Evolutionary conservation across 2,888 invertebrate genomes (phyloP), one percentile per base, ranked within the genome.

Genomic region (Orchesellides sinensis): DNA sequence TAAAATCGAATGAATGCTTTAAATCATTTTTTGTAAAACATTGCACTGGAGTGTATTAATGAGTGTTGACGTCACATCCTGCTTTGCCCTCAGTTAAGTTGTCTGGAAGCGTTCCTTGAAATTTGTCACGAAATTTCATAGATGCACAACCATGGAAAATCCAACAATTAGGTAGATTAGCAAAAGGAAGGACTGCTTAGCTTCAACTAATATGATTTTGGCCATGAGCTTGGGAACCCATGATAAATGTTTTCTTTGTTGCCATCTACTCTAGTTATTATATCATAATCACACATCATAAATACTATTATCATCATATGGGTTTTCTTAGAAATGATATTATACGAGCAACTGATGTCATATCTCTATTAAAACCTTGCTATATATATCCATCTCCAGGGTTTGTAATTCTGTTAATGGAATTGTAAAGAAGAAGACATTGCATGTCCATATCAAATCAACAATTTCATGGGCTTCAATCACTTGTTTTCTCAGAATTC

Each of bases 11-110:
- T n/a, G n/a, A n/a, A n/a, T n/a, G n/a, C n/a, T n/a, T n/a, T n/a
- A n/a, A n/a, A n/a, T n/a, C n/a, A n/a, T n/a, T n/a, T n/a, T n/a
- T n/a, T n/a, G n/a, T n/a, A n/a, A n/a, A n/a, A n/a, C n/a, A n/a
- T n/a, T n/a, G n/a, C n/a, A n/a, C n/a, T n/a, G n/a, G n/a, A n/a
- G n/a, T n/a, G n/a, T n/a, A n/a, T n/a, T n/a, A n/a, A n/a, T n/a
- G n/a, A n/a, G n/a, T n/a, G n/a, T 8, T 59, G 59, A 59, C 59
- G 59, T 59, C 59, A 59, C 17, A 59, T 59, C 59, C 59, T 14
- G 47, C 47, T 47, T 23, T 6, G 14, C 35, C 35, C 5, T 23
- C 23, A 23, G 54, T 21, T 2, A 54, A 54, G 54, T 8, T 21
- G 23, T 23, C 21, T 54, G 4, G 49, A 35, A 35, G 35, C 25